Evolutionary conservation across 2,888 invertebrate species (phyloP).

Genomic region (Empis livida): DNA sequence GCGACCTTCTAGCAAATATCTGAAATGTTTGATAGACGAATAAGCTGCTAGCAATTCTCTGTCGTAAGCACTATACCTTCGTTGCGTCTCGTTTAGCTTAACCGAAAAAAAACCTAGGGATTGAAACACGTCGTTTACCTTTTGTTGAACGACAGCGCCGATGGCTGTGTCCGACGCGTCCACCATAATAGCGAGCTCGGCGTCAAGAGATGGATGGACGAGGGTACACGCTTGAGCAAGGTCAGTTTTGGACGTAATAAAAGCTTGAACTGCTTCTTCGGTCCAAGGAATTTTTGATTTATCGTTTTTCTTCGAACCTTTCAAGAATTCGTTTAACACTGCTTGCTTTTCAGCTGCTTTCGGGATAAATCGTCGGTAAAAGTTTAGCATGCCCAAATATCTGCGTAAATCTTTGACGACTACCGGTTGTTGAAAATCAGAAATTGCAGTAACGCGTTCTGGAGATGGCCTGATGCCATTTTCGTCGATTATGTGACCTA

Average conservation of each 20-base stretch:
- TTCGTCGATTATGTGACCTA: not conserved
- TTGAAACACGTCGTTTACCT: not conserved
- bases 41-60: slow-evolving; percentile 3
- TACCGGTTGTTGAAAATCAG: slow-evolving; percentile 1
- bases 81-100: not conserved
- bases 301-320: slow-evolving; percentile 6
- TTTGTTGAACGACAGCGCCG: slow-evolving; percentile 3
- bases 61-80: slow-evolving; percentile 5
- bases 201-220: not conserved
- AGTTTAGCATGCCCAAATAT: slow-evolving; percentile 3
- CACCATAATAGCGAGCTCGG: not conserved
- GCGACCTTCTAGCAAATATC: not conserved
- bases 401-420: not conserved
- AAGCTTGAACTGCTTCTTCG: not conserved
- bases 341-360: slow-evolving; percentile 3
- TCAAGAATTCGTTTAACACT: not conserved
- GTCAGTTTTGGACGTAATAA: slow-evolving; percentile 3
- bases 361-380: slow-evolving; percentile 1
- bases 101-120: slow-evolving; percentile 4
- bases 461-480: slow-evolving; percentile 1
- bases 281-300: slow-evolving; percentile 3
- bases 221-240: slow-evolving; percentile 6
- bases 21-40: slow-evolving; percentile 2
- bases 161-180: slow-evolving; percentile 4
- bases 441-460: not conserved